These are phyloP conservation scores for Sitta carolinensis DNA, from an alignment of 2,797 vertebrate species.

Conservation along the genomic window DNA sequence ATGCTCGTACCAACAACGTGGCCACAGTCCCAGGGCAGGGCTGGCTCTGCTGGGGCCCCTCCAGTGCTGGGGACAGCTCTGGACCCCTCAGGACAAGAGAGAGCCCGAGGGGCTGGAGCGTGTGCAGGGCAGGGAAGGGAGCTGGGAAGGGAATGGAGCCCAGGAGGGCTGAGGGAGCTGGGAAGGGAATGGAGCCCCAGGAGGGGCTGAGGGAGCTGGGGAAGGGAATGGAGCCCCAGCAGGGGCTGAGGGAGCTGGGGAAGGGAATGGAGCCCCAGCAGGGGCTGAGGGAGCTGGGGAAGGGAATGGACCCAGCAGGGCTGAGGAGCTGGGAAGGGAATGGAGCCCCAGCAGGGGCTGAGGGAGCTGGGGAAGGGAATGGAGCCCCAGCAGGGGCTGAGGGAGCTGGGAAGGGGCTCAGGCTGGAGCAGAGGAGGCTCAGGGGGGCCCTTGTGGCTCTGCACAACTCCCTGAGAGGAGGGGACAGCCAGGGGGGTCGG, in stretches of 20 bases:
- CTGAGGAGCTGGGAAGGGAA: neutral
- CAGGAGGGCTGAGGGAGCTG: neutral
- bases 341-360: neutral
- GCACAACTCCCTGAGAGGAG: neutral
- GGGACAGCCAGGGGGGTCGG: rapidly evolving
- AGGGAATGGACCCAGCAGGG: neutral
- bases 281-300: neutral
- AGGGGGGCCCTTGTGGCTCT: neutral
- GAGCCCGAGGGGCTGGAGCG: neutral
- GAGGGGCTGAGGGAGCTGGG: neutral
- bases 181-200: neutral
- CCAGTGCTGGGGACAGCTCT: neutral
- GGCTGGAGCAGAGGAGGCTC: neutral
- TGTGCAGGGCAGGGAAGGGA: neutral
- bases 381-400: neutral
- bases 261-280: neutral
- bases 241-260: neutral
- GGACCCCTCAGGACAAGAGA: neutral
- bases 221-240: neutral
- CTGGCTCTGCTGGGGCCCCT: neutral
- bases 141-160: neutral
- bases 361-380: neutral
- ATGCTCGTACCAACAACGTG: rapidly evolving
- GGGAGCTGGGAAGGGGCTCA: neutral
- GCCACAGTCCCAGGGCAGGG: neutral